phyloP scores from a whole-genome alignment of 1,140 invertebrate genomes.

The Drosophila tani region DNA sequence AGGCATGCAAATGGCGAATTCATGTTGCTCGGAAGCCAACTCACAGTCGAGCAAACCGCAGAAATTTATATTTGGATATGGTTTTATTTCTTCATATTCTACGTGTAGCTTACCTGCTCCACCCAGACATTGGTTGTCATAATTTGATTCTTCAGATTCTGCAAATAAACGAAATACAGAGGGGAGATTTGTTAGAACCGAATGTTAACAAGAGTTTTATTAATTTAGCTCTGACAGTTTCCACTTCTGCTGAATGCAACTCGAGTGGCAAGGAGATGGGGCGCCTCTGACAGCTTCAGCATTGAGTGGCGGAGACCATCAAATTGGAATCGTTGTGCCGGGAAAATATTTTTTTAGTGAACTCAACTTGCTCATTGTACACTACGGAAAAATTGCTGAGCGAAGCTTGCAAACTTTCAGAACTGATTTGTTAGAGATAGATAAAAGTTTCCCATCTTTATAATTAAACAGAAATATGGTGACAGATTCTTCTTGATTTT shows the following conservation, averaged over 20 bases:
- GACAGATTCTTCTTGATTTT: no score
- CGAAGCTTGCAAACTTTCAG: background rate
- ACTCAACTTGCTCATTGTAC: slow-evolving; percentile 23
- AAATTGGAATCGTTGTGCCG: slow-evolving; percentile 59
- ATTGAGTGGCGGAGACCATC: slow-evolving; percentile 50
- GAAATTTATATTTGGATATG: slow-evolving; percentile 1
- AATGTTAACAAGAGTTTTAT: slow-evolving; percentile 39
- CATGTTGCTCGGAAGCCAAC: slow-evolving; percentile 64
- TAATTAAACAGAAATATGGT: background rate
- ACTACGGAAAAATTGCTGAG: background rate
- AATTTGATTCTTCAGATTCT: slow-evolving; percentile 98
- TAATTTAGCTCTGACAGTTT: slow-evolving; percentile 43
- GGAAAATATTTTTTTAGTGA: slow-evolving; percentile 56
- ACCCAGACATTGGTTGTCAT: slow-evolving; percentile 99
- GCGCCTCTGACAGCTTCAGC: slow-evolving; percentile 34
- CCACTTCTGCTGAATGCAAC: slow-evolving; percentile 20
- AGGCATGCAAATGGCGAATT: slow-evolving; percentile 74
- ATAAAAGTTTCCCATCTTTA: background rate
- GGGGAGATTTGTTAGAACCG: slow-evolving; percentile 46
- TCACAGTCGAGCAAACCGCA: slow-evolving; percentile 31
- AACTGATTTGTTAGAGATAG: background rate
- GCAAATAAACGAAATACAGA: slow-evolving; percentile 86
- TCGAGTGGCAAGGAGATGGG: background rate
- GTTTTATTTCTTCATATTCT: background rate
- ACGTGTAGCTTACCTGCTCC: slow-evolving; percentile 91